phyloP scores from a whole-genome alignment of 2,888 invertebrate genomes.

The Meiosimyza platycephala region DNA sequence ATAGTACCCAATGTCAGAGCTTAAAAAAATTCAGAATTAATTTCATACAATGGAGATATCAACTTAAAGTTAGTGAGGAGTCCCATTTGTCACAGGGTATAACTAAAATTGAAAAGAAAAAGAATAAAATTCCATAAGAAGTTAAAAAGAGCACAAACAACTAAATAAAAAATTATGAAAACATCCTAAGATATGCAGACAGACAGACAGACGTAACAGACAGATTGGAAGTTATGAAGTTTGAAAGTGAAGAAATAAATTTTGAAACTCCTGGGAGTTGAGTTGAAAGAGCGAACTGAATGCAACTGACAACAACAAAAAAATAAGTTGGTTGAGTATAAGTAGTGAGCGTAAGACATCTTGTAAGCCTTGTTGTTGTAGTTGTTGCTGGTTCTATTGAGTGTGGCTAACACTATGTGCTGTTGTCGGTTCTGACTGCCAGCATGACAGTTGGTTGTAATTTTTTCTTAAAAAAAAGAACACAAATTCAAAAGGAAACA shows the following conservation, averaged over 20 bases:
- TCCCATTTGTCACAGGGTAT: background rate
- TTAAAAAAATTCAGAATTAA: constrained; percentile 2
- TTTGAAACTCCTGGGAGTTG: constrained; percentile 16
- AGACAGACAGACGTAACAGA: no score
- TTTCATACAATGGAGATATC: constrained; percentile 19
- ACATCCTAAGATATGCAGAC: background rate
- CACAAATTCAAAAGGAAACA: no score
- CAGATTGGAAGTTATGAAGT: constrained; percentile 1
- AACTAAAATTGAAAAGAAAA: background rate
- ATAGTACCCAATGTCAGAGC: background rate
- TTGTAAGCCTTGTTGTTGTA: constrained; percentile 6
- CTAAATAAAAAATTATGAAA: background rate
- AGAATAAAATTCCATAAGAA: background rate
- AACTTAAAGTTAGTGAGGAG: background rate
- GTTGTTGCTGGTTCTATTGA: background rate
- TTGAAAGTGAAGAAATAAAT: constrained; percentile 6
- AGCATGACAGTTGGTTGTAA: constrained; percentile 3
- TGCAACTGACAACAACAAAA: background rate
- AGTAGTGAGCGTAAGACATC: background rate
- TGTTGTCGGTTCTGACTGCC: background rate
- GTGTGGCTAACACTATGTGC: background rate
- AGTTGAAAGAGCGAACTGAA: no score
- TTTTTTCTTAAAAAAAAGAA: background rate
- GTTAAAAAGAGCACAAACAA: background rate
- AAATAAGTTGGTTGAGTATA: background rate